These are phyloP conservation scores for Cynaeus angustus DNA, from an alignment of 2,888 invertebrate species.

Conservation along the genomic window DNA sequence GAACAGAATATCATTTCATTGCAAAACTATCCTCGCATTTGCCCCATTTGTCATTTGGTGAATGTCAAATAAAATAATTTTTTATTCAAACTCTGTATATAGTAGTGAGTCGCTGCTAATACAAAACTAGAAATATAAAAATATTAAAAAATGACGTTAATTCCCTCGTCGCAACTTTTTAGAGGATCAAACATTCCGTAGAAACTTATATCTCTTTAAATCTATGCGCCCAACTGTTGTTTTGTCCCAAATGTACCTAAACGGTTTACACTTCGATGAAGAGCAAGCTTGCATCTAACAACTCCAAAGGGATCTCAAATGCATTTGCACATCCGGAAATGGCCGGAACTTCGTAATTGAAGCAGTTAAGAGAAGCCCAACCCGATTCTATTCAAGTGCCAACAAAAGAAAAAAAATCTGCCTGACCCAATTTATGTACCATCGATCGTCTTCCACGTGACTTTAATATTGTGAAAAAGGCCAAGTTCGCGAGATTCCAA, in stretches of 20 bases:
- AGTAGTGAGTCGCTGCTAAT: too few species aligned
- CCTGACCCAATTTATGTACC: slow-evolving; percentile 26
- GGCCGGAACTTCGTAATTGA: slow-evolving; percentile 22
- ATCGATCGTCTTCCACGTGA: slow-evolving; percentile 36
- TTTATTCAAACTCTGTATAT: too few species aligned
- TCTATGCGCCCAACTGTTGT: background rate
- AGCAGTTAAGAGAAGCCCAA: background rate
- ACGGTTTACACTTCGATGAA: slow-evolving; percentile 9
- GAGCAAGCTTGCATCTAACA: slow-evolving; percentile 16
- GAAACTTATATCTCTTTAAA: background rate
- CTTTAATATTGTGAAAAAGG: slow-evolving; percentile 42
- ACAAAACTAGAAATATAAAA: too few species aligned
- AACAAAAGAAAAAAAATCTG: background rate
- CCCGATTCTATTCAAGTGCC: background rate
- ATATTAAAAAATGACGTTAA: too few species aligned
- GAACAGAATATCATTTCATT: too few species aligned
- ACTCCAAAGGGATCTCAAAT: slow-evolving; percentile 3
- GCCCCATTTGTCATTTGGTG: too few species aligned
- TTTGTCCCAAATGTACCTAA: background rate
- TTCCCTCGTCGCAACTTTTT: too few species aligned
- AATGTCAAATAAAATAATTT: too few species aligned
- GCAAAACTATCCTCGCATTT: too few species aligned
- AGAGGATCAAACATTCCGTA: too few species aligned
- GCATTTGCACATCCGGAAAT: slow-evolving; percentile 15
- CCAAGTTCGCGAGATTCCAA: slow-evolving; percentile 30